A percentile compares a stretch with the other conserved stretches of the same genome.
phyloP scores from a whole-genome alignment of 2,888 invertebrate genomes.

The Mactromeris polynyma region DNA sequence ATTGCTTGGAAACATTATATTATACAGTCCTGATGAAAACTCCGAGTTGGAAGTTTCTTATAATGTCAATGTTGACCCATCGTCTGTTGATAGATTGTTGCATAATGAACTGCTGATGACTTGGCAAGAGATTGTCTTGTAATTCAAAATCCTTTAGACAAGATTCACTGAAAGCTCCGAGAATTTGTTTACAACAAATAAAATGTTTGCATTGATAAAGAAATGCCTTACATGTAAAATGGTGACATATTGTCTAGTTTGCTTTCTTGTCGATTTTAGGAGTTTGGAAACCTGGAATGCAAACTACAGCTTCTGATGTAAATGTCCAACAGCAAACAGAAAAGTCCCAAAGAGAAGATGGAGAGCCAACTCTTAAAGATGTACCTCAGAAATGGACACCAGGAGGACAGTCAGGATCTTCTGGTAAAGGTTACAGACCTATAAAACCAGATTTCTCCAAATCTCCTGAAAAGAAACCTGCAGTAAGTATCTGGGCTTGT shows the following conservation, averaged over 20 bases:
- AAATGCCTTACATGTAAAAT: no score
- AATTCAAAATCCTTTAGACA: no score
- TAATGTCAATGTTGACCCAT: no score
- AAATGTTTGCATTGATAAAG: no score
- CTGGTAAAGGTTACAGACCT: constrained; percentile 79
- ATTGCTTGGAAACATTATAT: no score
- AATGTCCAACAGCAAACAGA: constrained; percentile 24
- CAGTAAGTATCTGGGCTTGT: constrained; percentile 19
- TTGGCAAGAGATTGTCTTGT: no score
- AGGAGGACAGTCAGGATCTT: constrained; percentile 65
- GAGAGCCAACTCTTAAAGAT: constrained; percentile 68
- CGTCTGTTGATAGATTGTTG: no score
- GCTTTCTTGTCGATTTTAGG: constrained; percentile 17
- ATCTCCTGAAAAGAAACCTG: constrained; percentile 26
- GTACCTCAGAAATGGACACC: constrained; percentile 80
- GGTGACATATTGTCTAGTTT: neutral
- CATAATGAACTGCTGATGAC: no score
- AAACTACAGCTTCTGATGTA: constrained; percentile 52
- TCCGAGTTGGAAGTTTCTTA: no score
- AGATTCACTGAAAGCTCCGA: no score
- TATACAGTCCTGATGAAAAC: no score
- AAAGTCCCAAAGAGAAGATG: constrained; percentile 27
- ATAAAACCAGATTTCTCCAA: constrained; percentile 73
- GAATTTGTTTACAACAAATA: no score
- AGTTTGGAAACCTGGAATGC: constrained; percentile 68